phyloP scores from a whole-genome alignment of 2,888 invertebrate genomes.

The Troides aeacus region DNA sequence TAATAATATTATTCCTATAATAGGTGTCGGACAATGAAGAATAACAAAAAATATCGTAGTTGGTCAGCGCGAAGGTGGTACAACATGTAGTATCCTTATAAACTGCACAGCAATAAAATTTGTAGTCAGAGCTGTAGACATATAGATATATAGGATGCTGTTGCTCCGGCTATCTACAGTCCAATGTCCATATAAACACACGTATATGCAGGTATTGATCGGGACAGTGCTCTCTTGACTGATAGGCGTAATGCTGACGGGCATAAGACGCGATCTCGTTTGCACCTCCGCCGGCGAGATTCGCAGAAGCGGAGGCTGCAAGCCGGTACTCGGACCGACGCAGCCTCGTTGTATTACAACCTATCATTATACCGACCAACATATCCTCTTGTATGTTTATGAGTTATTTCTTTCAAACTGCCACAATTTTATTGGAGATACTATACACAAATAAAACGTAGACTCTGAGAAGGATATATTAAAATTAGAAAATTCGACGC shows the following conservation, averaged over 20 bases:
- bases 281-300: slow-evolving; percentile 62
- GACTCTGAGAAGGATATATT: no score
- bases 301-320: slow-evolving; percentile 62
- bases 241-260: slow-evolving; percentile 7
- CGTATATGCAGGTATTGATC: not conserved
- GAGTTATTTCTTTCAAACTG: not conserved
- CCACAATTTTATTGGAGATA: no score
- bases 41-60: not conserved
- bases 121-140: not conserved
- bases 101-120: not conserved
- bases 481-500: no score
- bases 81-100: not conserved
- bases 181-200: not conserved
- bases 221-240: not conserved
- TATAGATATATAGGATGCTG: not conserved
- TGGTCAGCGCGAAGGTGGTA: not conserved
- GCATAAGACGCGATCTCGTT: slow-evolving; percentile 38
- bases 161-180: no score
- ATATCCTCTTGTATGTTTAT: not conserved
- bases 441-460: no score
- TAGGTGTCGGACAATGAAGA: not conserved
- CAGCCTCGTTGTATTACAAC: slow-evolving; percentile 32
- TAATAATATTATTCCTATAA: no score
- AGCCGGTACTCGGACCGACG: slow-evolving; percentile 35
- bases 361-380: slow-evolving; percentile 15